Evolutionary conservation across 1,140 invertebrate genomes (phyloP), one percentile per base, ranked within the genome.

Genomic region (Trissolcus basalis): DNA sequence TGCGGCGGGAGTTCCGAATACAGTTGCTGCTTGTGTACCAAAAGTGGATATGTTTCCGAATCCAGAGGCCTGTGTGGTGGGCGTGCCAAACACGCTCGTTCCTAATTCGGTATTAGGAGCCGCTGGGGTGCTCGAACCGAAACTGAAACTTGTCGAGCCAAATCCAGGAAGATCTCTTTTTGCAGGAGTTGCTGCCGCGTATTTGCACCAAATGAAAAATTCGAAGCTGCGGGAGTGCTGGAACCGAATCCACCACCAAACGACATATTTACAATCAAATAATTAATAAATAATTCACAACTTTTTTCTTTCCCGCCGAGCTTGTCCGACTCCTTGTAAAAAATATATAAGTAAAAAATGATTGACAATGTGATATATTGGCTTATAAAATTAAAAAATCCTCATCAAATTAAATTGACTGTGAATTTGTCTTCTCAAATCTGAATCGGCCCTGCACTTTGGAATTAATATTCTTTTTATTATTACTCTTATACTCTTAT

Each of bases 21-120:
- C 75, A 73, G 84, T 78, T 6, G 70, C 53, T 0, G 85, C 77
- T 19, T 82, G 59, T 8, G 79, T 83, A n/a, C 89, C 88, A 77
- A 90, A 89, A 14, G 80, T 56, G 5, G 83, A 73, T 9, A 82
- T 73, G 9, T 89, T 87, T 11, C 84, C 84, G 48, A 88, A 84
- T 16, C 85, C 80, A 8, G 83, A 73, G 13, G 80, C 74, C 35
- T 84, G 80, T 0, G 86, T 81, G 1, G 88, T 71, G 3, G 87
- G 81, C 1, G 87, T 80, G 9, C 89, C 88, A 54, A 90, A 90
- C 1, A 77, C 58, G 53, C 48, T 51, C 5, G 35, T 16, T 2
- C 49, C 45, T 10, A 67, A 19, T 1, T 39, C 3, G 0, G 59
- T n/a, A 16, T 36, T 71, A 14, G 68, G 45, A 11, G 68, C 59